Percentiles rank a stretch among this genome's conserved stretches.
Evolutionary conservation across 2,888 invertebrate genomes (phyloP).

Genomic region (Sminthurides aquaticus): DNA sequence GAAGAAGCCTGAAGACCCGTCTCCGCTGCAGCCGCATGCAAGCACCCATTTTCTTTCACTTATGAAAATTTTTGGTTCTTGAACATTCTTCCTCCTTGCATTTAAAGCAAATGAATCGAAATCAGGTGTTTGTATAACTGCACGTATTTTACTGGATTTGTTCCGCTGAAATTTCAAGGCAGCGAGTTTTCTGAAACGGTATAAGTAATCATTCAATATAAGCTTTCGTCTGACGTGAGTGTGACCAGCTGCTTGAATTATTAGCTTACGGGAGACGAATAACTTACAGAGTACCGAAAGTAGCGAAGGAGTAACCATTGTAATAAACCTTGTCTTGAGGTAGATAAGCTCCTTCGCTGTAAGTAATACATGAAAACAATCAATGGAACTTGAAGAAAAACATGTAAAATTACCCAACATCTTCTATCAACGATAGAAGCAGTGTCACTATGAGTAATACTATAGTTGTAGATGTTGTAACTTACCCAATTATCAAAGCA

Average conservation of each 20-base stretch:
- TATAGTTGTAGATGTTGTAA: too few species aligned
- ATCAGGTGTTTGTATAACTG: background rate
- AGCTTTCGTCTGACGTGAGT: background rate
- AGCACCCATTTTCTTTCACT: constrained; percentile 7
- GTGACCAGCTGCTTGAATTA: background rate
- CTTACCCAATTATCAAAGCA: background rate
- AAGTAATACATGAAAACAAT: background rate
- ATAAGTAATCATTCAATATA: background rate
- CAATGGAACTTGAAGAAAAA: too few species aligned
- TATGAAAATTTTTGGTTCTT: background rate
- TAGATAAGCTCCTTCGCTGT: background rate
- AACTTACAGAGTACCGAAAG: background rate
- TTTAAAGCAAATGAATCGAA: background rate
- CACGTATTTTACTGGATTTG: background rate
- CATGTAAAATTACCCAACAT: background rate
- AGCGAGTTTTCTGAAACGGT: background rate
- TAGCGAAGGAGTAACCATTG: background rate
- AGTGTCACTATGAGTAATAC: too few species aligned
- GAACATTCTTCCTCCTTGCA: background rate
- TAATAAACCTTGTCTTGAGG: background rate
- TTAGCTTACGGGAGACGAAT: too few species aligned
- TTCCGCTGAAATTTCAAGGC: background rate
- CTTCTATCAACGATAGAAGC: too few species aligned
- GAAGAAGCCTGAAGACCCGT: background rate
- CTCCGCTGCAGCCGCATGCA: background rate